These are phyloP conservation scores for Zophobas atratus DNA, from an alignment of 1,140 invertebrate genomes.

Conservation along the genomic window DNA sequence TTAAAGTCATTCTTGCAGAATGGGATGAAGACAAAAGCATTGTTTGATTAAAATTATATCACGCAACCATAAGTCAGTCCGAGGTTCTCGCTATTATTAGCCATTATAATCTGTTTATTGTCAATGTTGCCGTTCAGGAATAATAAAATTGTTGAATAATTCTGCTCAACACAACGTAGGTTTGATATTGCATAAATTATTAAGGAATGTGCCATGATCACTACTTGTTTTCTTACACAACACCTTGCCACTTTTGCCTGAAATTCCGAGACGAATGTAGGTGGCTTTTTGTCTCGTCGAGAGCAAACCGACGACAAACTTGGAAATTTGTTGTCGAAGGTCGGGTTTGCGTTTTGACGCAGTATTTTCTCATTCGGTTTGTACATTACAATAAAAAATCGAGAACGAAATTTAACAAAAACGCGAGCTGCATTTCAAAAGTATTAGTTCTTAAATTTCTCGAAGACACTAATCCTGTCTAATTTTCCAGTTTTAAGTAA, in stretches of 20 bases:
- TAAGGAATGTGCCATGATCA: constrained; percentile 32
- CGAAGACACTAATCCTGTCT: no score
- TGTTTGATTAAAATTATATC: constrained; percentile 6
- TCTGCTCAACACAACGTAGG: constrained; percentile 16
- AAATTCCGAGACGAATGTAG: not conserved
- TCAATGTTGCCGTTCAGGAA: not conserved
- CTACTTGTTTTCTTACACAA: constrained; percentile 30
- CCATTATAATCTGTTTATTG: constrained; percentile 1
- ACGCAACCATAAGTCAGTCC: not conserved
- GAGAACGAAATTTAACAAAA: not conserved
- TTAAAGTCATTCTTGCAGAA: constrained; percentile 22
- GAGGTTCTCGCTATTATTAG: not conserved
- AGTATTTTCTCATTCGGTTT: no score
- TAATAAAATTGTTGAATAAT: not conserved
- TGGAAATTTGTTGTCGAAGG: constrained; percentile 28
- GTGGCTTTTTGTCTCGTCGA: constrained; percentile 21
- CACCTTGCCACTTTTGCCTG: not conserved
- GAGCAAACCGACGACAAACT: constrained; percentile 7
- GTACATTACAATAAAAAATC: no score
- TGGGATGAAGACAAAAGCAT: constrained; percentile 2
- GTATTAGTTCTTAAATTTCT: no score
- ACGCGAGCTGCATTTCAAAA: no score
- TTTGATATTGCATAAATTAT: constrained; percentile 21
- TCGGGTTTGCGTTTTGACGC: not conserved
- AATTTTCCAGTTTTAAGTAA: no score